These are phyloP conservation scores for Siniperca undulata DNA, from an alignment of 2,797 vertebrate species.

Conservation along the genomic window DNA sequence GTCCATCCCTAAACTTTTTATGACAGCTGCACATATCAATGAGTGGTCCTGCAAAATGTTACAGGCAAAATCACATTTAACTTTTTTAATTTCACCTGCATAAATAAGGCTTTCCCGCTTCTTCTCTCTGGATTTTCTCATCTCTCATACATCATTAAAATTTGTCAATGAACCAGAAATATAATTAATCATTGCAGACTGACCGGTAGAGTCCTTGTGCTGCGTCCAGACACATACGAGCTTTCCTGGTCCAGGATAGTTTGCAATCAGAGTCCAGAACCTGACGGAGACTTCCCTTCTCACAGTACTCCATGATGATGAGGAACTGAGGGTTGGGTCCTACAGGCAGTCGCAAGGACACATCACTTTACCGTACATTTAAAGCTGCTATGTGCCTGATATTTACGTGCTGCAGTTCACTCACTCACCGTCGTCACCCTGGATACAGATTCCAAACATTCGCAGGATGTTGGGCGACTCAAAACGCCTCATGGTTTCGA, in stretches of 20 bases:
- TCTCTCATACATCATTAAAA: neutral
- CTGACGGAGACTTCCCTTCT: slow-evolving; percentile 88
- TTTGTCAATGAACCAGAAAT: neutral
- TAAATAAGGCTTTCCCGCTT: neutral
- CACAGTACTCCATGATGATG: slow-evolving; percentile 92
- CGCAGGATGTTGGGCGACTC: slow-evolving; percentile 92
- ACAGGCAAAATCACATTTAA: too few species aligned
- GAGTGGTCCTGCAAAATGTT: too few species aligned
- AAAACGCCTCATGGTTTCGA: slow-evolving; percentile 89
- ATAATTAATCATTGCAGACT: neutral
- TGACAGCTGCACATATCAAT: too few species aligned
- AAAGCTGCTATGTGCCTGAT: neutral
- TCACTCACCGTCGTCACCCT: slow-evolving; percentile 83
- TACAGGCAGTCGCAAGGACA: slow-evolving; percentile 51
- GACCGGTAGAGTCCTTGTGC: slow-evolving; percentile 91
- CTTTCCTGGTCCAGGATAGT: slow-evolving; percentile 83
- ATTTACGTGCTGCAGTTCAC: neutral
- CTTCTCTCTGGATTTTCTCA: neutral
- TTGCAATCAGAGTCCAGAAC: slow-evolving; percentile 80
- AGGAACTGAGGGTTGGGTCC: slow-evolving; percentile 85
- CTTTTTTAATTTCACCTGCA: neutral
- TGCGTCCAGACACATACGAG: slow-evolving; percentile 86
- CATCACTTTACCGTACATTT: neutral
- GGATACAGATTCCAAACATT: slow-evolving; percentile 92
- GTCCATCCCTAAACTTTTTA: too few species aligned